Evolutionary conservation across 2,888 invertebrate genomes (phyloP), one percentile per base, ranked within the genome.

Genomic region (Neuroscelio doddi): DNA sequence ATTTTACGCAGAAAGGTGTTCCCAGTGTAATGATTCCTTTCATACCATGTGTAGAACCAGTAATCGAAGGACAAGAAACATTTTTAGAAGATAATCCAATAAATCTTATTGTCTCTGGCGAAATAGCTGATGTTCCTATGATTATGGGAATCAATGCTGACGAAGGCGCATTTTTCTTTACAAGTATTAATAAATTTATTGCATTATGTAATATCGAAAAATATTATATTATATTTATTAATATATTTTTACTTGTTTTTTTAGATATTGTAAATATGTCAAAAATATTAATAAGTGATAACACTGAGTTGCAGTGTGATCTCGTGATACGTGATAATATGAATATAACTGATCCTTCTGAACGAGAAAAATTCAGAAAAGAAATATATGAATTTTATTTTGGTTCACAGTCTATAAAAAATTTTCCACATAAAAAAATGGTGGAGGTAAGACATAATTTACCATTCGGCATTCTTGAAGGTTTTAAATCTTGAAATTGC

Each of bases 81-180:
- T 83, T 83, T 57, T 65, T 83, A 29, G 65, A 77, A 4, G 74
- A 70, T 1, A 75, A 79, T 69, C 82, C 83, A 12, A 81, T 80
- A 79, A 75, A 76, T 1, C 52, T 81, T 8, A 9, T 82, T 1
- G 77, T 77, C 59, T 53, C 71, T 1, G 80, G 80, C 45, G 73
- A 75, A 67, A 66, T 82, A 10, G 69, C 75, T 9, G 78, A 83
- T 44, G 73, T 83, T 46, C 80, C 82, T 1, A n/a, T 78, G 0
- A 78, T 83, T 67, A 53, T 68, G 16, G 83, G 83, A 17, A 8
- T 71, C 0, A 63, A 30, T 10, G 8, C 64, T 1, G 69, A 81
- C 4, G 83, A 83, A 62, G 58, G 71, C 8, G 34, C 59, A 15
- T 59, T 75, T 29, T 68, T 75, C 12, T 67, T 66, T 2, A 62